phyloP scores from a whole-genome alignment of 2,113 vertebrate species.

The Aspiorhynchus laticeps region DNA sequence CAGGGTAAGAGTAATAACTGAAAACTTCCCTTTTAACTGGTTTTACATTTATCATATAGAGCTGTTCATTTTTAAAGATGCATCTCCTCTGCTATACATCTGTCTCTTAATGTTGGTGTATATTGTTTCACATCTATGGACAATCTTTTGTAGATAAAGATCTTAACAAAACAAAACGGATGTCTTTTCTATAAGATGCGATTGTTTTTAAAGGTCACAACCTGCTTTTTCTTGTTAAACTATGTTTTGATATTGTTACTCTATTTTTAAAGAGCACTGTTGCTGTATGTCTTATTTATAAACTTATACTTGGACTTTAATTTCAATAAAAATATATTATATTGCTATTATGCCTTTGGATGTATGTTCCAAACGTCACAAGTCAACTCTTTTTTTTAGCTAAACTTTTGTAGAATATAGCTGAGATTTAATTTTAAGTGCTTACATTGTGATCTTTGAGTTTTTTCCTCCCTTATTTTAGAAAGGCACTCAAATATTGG shows the following conservation, averaged over 20 bases:
- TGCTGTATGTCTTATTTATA: slow-evolving; percentile 77
- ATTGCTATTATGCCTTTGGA: neutral
- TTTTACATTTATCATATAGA: slow-evolving; percentile 30
- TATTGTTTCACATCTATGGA: slow-evolving; percentile 54
- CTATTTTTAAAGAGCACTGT: slow-evolving; percentile 66
- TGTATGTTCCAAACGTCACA: neutral
- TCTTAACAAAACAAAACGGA: slow-evolving; percentile 66
- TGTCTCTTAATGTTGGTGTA: slow-evolving; percentile 21
- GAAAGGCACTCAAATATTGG: neutral
- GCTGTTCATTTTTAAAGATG: slow-evolving; percentile 40
- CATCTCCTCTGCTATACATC: slow-evolving; percentile 11
- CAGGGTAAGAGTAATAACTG: slow-evolving; percentile 43
- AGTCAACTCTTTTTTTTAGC: neutral
- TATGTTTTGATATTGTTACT: slow-evolving; percentile 48
- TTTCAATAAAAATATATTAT: slow-evolving; percentile 66
- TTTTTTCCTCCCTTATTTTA: neutral
- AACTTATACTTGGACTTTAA: slow-evolving; percentile 57
- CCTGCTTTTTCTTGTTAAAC: slow-evolving; percentile 51
- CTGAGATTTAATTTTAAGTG: neutral
- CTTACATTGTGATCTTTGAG: neutral
- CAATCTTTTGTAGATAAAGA: slow-evolving; percentile 68
- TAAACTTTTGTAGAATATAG: neutral
- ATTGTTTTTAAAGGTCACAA: slow-evolving; percentile 54
- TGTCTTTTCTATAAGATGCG: slow-evolving; percentile 60
- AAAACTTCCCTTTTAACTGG: slow-evolving; percentile 18